Base-by-base conservation (phyloP, 1,140 invertebrate genomes). In the Chelonus insularis region DNA sequence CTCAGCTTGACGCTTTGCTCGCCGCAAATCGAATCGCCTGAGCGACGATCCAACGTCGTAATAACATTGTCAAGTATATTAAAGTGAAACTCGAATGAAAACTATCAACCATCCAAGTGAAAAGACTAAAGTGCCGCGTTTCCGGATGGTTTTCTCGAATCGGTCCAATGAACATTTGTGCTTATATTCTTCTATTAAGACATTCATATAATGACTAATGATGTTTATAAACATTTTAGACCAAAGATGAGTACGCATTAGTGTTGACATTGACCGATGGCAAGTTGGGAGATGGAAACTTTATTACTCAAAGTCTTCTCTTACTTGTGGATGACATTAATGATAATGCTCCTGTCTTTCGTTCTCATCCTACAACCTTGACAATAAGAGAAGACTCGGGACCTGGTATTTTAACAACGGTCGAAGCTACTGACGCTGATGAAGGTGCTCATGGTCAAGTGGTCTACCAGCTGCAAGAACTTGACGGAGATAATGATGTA, bases 251-350 rank as follows among this genome's bases (percentile, higher is more conserved):
- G 79, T 96, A 96, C 74, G 88, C 89, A 43, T 81, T 96, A 65
- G 89, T 96, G 32, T 80, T 97, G 66, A 96, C 94, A 1, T 78
- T 97, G 62, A 96, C 93, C 1, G 94, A 97, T 76, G 92, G 92
- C 45, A 88, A 90, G 71, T 84, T 95, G 20, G 91, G 91, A 1
- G 90, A 93, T 45, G 91, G 91, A 47, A 94, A 94, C 75, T 95
- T 89, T 79, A 91, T 97, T 58, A 95, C 92, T 3, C 94, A 96
- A 81, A 94, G 92, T 71, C 85, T 96, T 54, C 80, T 96, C 55
- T 79, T 96, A 11, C 82, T 95, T 47, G 92, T 96, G 0, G 93
- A 96, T 80, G 94, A 97, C 76, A 89, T 94, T 7, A 96, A 96
- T 70, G 94, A 96, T 81, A 94, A 94, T 82, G 87, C 88, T 62